Evolutionary conservation across 2,797 vertebrate species (phyloP).

Genomic region (Leptoclinus maculatus): DNA sequence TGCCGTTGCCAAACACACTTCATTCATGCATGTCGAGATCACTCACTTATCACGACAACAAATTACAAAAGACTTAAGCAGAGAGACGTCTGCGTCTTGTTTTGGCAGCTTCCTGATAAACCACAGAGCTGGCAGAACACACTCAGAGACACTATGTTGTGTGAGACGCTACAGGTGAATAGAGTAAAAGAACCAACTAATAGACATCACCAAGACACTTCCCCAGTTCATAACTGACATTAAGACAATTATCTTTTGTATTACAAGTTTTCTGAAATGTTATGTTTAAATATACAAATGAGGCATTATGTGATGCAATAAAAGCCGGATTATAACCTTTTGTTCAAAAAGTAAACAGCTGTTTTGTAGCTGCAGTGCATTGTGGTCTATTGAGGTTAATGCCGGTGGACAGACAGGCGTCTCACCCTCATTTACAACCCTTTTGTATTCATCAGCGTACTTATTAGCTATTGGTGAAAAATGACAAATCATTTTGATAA

Average conservation of each 20-base stretch:
- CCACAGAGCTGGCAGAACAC: neutral
- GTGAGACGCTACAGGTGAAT: neutral
- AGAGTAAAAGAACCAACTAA: too few relatives aligned
- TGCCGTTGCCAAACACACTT: neutral
- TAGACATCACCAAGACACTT: too few relatives aligned
- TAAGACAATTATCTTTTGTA: too few relatives aligned
- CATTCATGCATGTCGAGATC: too few relatives aligned
- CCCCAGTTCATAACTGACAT: too few relatives aligned
- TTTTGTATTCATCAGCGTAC: neutral
- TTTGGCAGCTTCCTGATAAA: neutral
- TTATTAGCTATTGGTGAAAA: neutral
- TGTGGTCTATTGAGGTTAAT: neutral
- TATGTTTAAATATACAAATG: too few relatives aligned
- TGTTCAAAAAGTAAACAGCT: neutral
- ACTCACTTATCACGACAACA: neutral
- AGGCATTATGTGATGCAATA: neutral
- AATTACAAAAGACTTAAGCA: too few relatives aligned
- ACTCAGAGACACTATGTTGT: neutral
- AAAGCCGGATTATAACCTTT: neutral
- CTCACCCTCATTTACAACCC: neutral
- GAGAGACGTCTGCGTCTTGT: neutral
- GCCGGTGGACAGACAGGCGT: neutral
- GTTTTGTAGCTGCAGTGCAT: neutral
- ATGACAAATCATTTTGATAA: neutral
- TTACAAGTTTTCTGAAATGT: too few relatives aligned